Conservation (phyloP, 2,888 invertebrate genomes). For the Beris chalybata region DNA sequence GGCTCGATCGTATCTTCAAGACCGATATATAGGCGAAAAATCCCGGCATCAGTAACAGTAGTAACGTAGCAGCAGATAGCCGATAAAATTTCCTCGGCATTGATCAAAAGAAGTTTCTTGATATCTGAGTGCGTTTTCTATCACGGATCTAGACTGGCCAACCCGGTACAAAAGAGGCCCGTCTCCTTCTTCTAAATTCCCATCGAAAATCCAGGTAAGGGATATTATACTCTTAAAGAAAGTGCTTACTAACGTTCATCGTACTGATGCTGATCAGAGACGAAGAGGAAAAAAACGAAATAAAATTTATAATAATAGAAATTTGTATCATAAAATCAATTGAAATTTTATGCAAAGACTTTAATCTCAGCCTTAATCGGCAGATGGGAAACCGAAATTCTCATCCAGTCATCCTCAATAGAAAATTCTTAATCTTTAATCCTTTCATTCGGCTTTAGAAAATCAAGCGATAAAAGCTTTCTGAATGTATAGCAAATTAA, state of each 20-base stretch:
- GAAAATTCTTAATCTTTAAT: constrained; percentile 26
- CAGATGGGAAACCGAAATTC: constrained; percentile 13
- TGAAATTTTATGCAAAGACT: constrained; percentile 10
- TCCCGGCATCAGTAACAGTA: constrained; percentile 20
- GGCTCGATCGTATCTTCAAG: constrained; percentile 1
- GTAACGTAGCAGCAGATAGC: constrained; percentile 25
- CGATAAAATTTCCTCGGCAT: constrained; percentile 13
- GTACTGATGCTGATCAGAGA: too few species aligned
- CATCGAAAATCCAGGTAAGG: too few species aligned
- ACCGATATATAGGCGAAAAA: constrained; percentile 5
- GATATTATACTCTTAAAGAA: too few species aligned
- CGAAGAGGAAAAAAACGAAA: too few species aligned
- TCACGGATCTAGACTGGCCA: too few species aligned
- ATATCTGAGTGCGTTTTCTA: too few species aligned
- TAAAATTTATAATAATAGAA: not conserved
- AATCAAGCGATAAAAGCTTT: constrained; percentile 2
- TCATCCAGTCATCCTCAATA: constrained; percentile 16
- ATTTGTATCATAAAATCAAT: not conserved
- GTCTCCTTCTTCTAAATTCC: too few species aligned
- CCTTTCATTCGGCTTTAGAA: constrained; percentile 9
- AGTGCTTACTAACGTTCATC: too few species aligned
- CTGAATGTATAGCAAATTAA: constrained; percentile 27
- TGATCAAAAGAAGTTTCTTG: constrained; percentile 14
- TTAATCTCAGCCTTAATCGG: constrained; percentile 30
- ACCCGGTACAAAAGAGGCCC: too few species aligned